These are phyloP conservation scores for Himalopsyche phryganea DNA, from an alignment of 1,140 invertebrate genomes.

Conservation along the genomic window DNA sequence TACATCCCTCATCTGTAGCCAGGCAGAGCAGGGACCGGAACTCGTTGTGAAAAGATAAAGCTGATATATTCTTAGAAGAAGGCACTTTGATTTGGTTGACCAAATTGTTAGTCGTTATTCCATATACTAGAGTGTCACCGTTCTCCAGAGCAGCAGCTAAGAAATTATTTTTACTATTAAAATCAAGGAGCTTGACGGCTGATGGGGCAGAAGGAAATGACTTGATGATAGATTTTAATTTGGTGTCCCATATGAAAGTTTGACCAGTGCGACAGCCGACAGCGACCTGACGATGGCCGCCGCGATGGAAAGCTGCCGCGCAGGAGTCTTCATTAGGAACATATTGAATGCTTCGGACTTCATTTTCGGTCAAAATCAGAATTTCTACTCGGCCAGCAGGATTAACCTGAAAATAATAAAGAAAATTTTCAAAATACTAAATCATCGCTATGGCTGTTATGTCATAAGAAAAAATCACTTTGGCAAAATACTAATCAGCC, in stretches of 20 bases:
- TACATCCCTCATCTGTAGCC: constrained; percentile 49
- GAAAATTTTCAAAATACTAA: not conserved
- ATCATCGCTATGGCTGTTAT: too few relatives aligned
- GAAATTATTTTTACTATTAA: constrained; percentile 49
- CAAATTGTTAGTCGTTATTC: constrained; percentile 46
- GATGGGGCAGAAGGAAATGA: constrained; percentile 43
- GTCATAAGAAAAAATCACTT: not conserved
- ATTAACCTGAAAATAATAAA: constrained; percentile 42
- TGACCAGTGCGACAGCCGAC: constrained; percentile 47
- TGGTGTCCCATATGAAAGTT: constrained; percentile 51
- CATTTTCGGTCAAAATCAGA: constrained; percentile 44
- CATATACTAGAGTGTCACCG: constrained; percentile 49
- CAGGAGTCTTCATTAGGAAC: constrained; percentile 46
- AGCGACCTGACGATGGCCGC: constrained; percentile 45
- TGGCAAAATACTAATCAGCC: not conserved
- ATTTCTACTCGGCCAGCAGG: constrained; percentile 45
- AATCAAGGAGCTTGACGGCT: constrained; percentile 45
- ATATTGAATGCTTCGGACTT: constrained; percentile 45
- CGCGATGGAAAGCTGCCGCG: constrained; percentile 47
- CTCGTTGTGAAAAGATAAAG: constrained; percentile 50
- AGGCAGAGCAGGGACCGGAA: constrained; percentile 44
- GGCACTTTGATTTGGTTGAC: constrained; percentile 44
- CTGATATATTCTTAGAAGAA: constrained; percentile 45
- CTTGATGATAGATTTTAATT: constrained; percentile 46
- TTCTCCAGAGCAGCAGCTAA: constrained; percentile 46